phyloP scores from a whole-genome alignment of 2,797 vertebrate species.

The Sebastiscus albofasciatus region DNA sequence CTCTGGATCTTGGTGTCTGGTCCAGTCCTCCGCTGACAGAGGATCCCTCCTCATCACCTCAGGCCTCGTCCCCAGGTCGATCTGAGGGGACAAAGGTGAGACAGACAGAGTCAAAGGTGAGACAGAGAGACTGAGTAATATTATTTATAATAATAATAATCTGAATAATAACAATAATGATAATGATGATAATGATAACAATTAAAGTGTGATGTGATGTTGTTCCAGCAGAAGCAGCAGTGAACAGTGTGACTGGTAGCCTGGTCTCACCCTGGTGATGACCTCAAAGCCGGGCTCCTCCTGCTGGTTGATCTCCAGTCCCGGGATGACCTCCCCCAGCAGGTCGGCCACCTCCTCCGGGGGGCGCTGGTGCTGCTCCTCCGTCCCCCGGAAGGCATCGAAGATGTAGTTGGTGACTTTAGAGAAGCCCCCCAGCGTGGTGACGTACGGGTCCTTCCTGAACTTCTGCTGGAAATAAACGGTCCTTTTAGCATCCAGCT shows the following conservation, averaged over 20 bases:
- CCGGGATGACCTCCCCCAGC: slow-evolving; percentile 91
- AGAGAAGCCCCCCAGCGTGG: slow-evolving; percentile 92
- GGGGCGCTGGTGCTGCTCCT: slow-evolving; percentile 89
- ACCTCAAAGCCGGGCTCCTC: slow-evolving; percentile 97
- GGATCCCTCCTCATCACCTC: slow-evolving; percentile 88
- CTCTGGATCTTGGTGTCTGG: slow-evolving; percentile 87
- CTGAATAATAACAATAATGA: too few species aligned
- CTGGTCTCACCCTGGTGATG: slow-evolving; percentile 89
- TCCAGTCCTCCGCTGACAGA: slow-evolving; percentile 90
- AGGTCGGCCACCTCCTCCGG: slow-evolving; percentile 92
- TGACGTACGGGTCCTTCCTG: slow-evolving; percentile 90
- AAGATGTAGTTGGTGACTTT: slow-evolving; percentile 95
- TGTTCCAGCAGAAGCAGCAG: too few species aligned
- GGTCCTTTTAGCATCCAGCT: background rate
- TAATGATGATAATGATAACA: background rate
- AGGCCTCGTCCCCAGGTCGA: slow-evolving; percentile 90
- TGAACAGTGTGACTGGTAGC: too few species aligned
- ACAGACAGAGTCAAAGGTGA: background rate
- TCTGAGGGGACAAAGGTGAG: slow-evolving; percentile 75
- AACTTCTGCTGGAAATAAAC: slow-evolving; percentile 84
- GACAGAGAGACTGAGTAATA: background rate
- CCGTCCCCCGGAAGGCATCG: slow-evolving; percentile 88
- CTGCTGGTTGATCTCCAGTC: slow-evolving; percentile 95
- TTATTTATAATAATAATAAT: background rate
- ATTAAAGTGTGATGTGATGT: background rate